These are phyloP conservation scores for Ashinkailepas kermadecensis DNA, from an alignment of 2,888 invertebrate genomes.

Conservation along the genomic window DNA sequence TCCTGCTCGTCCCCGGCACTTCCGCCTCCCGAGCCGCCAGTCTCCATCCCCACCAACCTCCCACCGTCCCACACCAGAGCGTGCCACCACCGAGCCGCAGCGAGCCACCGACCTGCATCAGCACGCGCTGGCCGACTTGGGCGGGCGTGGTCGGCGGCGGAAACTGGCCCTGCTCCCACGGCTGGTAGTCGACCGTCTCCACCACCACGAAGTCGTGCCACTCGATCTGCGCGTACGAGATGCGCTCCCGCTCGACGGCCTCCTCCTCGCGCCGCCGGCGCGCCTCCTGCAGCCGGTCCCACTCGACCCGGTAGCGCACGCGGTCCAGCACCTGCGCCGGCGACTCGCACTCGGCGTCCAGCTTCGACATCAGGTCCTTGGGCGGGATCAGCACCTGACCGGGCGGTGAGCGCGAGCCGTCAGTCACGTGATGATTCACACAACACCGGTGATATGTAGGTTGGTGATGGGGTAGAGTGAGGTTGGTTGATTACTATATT, in stretches of 20 bases:
- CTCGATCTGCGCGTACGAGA: constrained; percentile 57
- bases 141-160: constrained; percentile 96
- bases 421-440: too few species aligned
- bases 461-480: too few species aligned
- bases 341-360: constrained; percentile 64
- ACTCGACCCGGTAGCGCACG: constrained; percentile 85
- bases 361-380: constrained; percentile 71
- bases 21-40: not conserved
- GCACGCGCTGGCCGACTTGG: constrained; percentile 88
- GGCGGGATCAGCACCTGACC: constrained; percentile 72
- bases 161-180: constrained; percentile 89
- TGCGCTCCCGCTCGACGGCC: constrained; percentile 84
- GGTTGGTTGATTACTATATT: too few species aligned
- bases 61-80: not conserved
- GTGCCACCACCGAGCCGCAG: not conserved
- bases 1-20: constrained; percentile 7
- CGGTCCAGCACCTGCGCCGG: constrained; percentile 67
- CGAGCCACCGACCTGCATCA: constrained; percentile 61
- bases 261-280: constrained; percentile 90
- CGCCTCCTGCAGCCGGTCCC: constrained; percentile 90
- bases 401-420: too few species aligned
- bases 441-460: too few species aligned
- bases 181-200: constrained; percentile 97
- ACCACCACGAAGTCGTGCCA: constrained; percentile 99
- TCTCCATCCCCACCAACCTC: constrained; percentile 28